Percentiles rank a stretch among this genome's conserved stretches.
Evolutionary conservation across 2,888 invertebrate species (phyloP).

Genomic region (Strigamia crassipes): DNA sequence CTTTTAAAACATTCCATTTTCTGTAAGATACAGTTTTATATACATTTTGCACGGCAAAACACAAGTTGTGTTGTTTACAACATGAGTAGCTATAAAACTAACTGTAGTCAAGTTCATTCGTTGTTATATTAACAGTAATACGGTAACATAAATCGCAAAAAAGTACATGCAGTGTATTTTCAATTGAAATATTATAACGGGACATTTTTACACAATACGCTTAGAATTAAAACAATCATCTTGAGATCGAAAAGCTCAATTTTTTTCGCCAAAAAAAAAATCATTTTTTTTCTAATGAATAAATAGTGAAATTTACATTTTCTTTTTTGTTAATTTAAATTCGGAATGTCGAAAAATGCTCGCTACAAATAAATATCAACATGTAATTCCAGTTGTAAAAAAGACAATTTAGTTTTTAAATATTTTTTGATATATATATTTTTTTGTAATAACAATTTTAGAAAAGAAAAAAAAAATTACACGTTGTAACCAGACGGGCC

Average conservation of each 20-base stretch:
- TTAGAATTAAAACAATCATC: not conserved
- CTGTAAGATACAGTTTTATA: not conserved
- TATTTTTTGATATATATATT: not conserved
- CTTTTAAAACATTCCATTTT: not conserved
- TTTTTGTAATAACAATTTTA: not conserved
- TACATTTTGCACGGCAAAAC: slow-evolving; percentile 4
- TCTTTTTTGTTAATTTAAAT: not conserved
- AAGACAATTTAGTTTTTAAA: not conserved
- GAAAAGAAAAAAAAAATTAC: slow-evolving; percentile 44
- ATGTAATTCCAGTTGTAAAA: no score
- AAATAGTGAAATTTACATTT: not conserved
- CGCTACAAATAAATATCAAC: no score
- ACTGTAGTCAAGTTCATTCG: not conserved
- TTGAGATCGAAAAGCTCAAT: not conserved
- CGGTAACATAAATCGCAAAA: no score
- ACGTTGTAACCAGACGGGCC: slow-evolving; percentile 49
- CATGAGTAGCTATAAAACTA: slow-evolving; percentile 7
- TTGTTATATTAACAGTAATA: not conserved
- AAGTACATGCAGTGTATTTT: no score
- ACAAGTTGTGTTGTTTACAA: not conserved
- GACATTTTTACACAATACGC: not conserved
- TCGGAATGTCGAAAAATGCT: not conserved
- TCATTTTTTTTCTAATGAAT: not conserved
- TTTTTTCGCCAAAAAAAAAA: no score
- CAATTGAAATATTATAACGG: not conserved